Base-by-base conservation (phyloP, 2,888 invertebrate species). In the Allygus modestus region DNA sequence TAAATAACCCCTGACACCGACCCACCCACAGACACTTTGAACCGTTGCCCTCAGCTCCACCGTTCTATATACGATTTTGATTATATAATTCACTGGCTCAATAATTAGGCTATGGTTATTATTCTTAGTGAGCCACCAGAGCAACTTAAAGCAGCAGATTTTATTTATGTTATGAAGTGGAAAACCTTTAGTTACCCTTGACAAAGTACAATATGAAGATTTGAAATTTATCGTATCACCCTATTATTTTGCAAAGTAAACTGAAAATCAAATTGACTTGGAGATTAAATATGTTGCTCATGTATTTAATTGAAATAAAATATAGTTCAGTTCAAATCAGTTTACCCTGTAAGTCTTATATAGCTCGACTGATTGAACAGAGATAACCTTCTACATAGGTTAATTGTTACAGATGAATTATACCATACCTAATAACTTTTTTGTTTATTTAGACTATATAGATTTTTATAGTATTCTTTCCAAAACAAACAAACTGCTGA, bases 1-100 rank as follows among this genome's bases (percentile, higher is more conserved):
- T 77, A 77, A 28, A 77, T 77, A 77, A 23, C 9, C 46, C 77
- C 41, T 20, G 12, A 37, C n/a, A 5, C 37, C 1, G 11, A n/a
- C n/a, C 71, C 28, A 28, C 20, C 31, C 23, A 9, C 20, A 37
- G 5, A 37, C 33, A 33, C 15, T 33, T 2, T 20, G 1, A 23
- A 20, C 11, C 17, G 28, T 31, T 28, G 28, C 65, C 31, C 12
- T 28, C 65, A 31, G 11, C 26, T 65, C 65, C 28, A 58, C 12
- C 23, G 2, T 20, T 12, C 28, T 61, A 5, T 54, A 5, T 23
- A 20, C 54, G n/a, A 54, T 17, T 54, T 54, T 17, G 7, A 9
- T 5, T 54, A 5, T 23, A 20, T 54, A 54, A 20, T 17, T 54
- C 15, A 20, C n/a, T 54, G 5, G 15, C 54, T 54, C 15, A 5